Evolutionary conservation across 37 sponge, comb jelly and placozoan species (phyloP).

Genomic region (Beroe forskalii): DNA sequence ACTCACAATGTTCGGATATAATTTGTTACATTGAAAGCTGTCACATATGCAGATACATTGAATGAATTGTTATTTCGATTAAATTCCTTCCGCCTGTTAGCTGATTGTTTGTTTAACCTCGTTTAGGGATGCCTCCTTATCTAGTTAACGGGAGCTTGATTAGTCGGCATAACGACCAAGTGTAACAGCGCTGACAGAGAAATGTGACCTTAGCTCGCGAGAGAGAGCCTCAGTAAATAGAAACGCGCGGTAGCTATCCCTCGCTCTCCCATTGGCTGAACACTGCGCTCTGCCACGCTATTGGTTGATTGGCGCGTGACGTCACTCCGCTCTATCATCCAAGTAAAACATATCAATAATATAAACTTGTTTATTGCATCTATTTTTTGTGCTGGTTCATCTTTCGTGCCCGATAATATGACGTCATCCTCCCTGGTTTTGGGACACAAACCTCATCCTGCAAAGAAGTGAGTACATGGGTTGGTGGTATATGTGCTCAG

Average conservation of each 20-base stretch:
- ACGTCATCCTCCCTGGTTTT: constrained; percentile 37
- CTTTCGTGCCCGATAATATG: background rate
- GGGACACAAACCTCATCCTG: constrained; percentile 36
- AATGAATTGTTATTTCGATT: background rate
- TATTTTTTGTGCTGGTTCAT: constrained; percentile 19
- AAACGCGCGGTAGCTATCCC: constrained; percentile 55
- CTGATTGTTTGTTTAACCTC: no score
- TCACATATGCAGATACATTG: background rate
- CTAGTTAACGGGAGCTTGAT: no score
- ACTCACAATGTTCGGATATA: background rate
- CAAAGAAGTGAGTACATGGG: constrained; percentile 37
- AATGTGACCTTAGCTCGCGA: background rate
- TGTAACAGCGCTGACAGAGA: background rate
- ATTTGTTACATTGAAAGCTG: background rate
- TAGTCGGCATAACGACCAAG: background rate
- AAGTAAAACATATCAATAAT: constrained; percentile 61
- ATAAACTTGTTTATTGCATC: constrained; percentile 55
- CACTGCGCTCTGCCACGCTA: background rate
- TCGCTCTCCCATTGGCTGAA: constrained; percentile 2
- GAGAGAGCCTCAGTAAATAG: constrained; percentile 44
- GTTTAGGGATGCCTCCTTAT: no score
- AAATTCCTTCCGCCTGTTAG: background rate
- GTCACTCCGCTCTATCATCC: constrained; percentile 43
- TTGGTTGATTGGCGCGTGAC: background rate
- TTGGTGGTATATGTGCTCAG: background rate